A percentile compares a stretch with the other conserved stretches of the same genome.
These are phyloP conservation scores for Ophioderma brevispina DNA, from an alignment of 35 echinoderm and acorn worm genomes.

Conservation along the genomic window DNA sequence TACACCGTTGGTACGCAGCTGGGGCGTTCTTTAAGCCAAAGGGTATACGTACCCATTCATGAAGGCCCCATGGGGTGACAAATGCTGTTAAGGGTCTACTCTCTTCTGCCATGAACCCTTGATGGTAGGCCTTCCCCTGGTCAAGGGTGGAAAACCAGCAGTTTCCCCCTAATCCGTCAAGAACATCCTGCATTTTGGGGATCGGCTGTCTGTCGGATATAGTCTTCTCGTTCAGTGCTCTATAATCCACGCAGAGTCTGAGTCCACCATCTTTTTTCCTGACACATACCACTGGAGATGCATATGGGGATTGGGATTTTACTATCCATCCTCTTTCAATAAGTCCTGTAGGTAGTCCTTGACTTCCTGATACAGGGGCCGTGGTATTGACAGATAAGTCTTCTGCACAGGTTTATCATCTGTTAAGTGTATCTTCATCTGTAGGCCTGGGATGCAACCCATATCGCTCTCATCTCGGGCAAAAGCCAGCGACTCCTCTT, in stretches of 20 bases:
- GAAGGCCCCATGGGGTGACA: conserved; percentile 74
- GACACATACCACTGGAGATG: conserved; percentile 72
- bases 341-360: conserved; percentile 46
- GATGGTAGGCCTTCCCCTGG: conserved; percentile 79
- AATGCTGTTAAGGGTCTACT: conserved; percentile 73
- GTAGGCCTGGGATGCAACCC: conserved; percentile 26
- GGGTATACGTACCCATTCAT: conserved; percentile 69
- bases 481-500: conserved; percentile 35
- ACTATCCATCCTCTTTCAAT: conserved; percentile 38
- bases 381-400: conserved; percentile 36
- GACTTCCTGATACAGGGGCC: conserved; percentile 43
- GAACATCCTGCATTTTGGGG: conserved; percentile 56
- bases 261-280: conserved; percentile 56
- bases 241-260: conserved; percentile 55
- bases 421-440: conserved; percentile 41
- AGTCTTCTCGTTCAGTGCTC: conserved; percentile 39
- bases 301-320: conserved; percentile 38
- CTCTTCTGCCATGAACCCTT: conserved; percentile 50
- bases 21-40: conserved; percentile 80
- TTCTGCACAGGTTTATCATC: conserved; percentile 63
- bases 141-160: conserved; percentile 40
- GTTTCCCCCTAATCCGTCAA: conserved; percentile 38
- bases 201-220: conserved; percentile 67
- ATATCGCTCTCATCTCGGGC: conserved; percentile 39
- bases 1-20: conserved; percentile 67